These are phyloP conservation scores for Amblyopsis hoosieri DNA, from an alignment of 2,797 vertebrate genomes.

Conservation along the genomic window DNA sequence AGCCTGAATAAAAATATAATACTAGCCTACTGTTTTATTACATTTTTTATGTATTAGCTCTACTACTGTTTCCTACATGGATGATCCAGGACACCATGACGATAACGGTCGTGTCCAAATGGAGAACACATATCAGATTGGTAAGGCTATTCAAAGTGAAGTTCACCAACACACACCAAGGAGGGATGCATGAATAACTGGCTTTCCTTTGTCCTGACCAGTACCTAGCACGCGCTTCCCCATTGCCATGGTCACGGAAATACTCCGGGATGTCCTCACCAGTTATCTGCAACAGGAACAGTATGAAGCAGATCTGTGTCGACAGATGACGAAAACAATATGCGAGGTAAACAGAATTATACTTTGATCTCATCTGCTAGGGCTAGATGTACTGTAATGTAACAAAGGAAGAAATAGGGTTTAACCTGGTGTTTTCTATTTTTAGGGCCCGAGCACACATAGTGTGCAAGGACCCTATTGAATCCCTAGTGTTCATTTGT, in stretches of 20 bases:
- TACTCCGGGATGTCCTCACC: conserved; percentile 86
- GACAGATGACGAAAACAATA: conserved; percentile 85
- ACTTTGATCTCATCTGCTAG: too few species aligned
- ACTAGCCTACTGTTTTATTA: too few species aligned
- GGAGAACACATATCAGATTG: conserved; percentile 85
- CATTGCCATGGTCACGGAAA: conserved; percentile 71
- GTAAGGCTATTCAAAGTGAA: conserved; percentile 50
- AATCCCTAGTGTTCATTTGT: background rate
- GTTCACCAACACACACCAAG: background rate
- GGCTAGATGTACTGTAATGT: too few species aligned
- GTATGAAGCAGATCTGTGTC: conserved; percentile 85
- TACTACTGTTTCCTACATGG: conserved; percentile 71
- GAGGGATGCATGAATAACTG: background rate
- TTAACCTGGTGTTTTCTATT: background rate
- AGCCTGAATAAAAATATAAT: too few species aligned
- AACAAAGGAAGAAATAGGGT: too few species aligned
- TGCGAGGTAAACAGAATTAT: conserved; percentile 79
- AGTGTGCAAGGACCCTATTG: too few species aligned
- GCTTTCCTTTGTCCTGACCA: conserved; percentile 46
- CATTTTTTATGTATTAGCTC: conserved; percentile 67
- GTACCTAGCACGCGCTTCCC: conserved; percentile 81
- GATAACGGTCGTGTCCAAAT: conserved; percentile 65
- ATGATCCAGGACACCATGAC: conserved; percentile 80
- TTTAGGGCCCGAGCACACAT: too few species aligned
- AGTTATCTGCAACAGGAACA: conserved; percentile 81